Evolutionary conservation across 2,888 invertebrate species (phyloP).

Genomic region (Hirtodrosophila trivittata): DNA sequence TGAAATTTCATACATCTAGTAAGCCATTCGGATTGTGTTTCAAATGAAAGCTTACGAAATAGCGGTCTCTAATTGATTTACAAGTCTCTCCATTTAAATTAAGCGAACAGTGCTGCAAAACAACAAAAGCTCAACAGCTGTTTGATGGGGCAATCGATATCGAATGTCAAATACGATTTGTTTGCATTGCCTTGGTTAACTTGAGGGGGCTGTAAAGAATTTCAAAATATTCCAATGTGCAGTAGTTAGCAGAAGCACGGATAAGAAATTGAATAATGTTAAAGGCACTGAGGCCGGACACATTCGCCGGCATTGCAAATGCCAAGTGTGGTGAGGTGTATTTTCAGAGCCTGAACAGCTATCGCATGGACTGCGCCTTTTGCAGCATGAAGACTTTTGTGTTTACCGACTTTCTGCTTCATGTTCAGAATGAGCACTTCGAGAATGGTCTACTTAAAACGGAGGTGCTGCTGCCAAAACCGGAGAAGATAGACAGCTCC

Average conservation of each 20-base stretch:
- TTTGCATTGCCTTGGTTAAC: slow-evolving; percentile 39
- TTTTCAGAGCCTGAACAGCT: slow-evolving; percentile 71
- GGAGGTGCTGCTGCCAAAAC: slow-evolving; percentile 43
- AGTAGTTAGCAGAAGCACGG: slow-evolving; percentile 25
- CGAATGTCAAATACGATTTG: slow-evolving; percentile 34
- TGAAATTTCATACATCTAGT: too few species aligned
- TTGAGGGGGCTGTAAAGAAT: slow-evolving; percentile 1
- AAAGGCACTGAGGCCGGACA: slow-evolving; percentile 57
- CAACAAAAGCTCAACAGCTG: slow-evolving; percentile 46
- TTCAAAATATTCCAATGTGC: slow-evolving; percentile 37
- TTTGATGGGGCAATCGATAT: slow-evolving; percentile 38
- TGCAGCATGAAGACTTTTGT: slow-evolving; percentile 77
- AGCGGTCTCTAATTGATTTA: too few species aligned
- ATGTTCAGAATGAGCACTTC: slow-evolving; percentile 76
- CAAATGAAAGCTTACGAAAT: too few species aligned
- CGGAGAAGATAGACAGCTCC: slow-evolving; percentile 32
- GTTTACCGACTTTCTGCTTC: slow-evolving; percentile 72
- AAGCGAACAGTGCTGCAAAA: slow-evolving; percentile 37
- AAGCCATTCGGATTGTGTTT: too few species aligned
- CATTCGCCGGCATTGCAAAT: slow-evolving; percentile 62
- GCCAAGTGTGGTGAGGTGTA: slow-evolving; percentile 79
- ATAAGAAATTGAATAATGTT: slow-evolving; percentile 46
- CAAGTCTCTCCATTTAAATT: too few species aligned
- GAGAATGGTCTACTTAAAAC: slow-evolving; percentile 65
- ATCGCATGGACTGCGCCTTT: slow-evolving; percentile 72